Base-by-base conservation (phyloP, 2,888 invertebrate species). In the Yponomeuta sedellus region DNA sequence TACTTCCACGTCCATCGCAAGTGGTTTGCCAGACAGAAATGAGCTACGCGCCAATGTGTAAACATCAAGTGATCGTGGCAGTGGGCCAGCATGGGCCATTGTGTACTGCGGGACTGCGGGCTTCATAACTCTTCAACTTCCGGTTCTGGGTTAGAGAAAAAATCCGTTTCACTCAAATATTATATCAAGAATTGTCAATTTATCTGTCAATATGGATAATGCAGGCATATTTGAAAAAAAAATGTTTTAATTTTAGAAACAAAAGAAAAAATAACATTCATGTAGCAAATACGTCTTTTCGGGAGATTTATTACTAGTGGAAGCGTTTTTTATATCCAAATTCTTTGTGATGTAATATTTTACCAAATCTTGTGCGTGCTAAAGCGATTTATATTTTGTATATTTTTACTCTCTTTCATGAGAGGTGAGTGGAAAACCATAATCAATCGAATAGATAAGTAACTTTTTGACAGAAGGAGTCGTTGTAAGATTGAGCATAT, bases 281-380 rank as follows among this genome's bases (percentile, higher is more conserved):
- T 88, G 87, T 89, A 89, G 82, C 81, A 79, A 78, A 84, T 85
- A 90, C 87, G 89, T 85, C 87, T 86, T 86, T 90, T 90, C 79
- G 82, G 84, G 82, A 84, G 87, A 82, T 87, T 65, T 65, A 74
- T 81, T 84, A 83, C 81, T 83, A 87, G 83, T 85, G 82, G 83
- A 86, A 85, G 87, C 80, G 88, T 88, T 91, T 89, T 90, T 90
- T 88, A 85, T 85, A 83, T 88, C 90, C 83, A 91, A 91, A 91
- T 91, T 91, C 85, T 88, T 89, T 91, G 91, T 91, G 91, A 90
- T 91, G 90, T 88, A 89, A 86, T 88, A 85, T 86, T 86, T 79
- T 79, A 75, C 82, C 83, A 90, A 89, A 89, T 88, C 84, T 85
- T 84, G 88, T 88, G 86, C 83, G 87, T 88, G 84, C 75, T 78